Conservation (phyloP, 2,888 invertebrate species). For the Nomada fabriciana region DNA sequence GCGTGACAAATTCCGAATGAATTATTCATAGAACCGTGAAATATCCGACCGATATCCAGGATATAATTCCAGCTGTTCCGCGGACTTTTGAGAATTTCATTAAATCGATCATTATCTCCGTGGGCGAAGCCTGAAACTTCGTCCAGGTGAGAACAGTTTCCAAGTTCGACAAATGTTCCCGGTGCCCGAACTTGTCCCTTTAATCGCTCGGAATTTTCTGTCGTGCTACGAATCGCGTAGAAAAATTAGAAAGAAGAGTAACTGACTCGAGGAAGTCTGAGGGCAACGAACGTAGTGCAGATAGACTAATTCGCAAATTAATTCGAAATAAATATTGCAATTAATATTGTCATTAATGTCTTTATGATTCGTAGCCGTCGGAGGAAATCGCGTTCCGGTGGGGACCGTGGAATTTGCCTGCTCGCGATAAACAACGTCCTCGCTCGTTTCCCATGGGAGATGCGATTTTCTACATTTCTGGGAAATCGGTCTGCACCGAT, state of each 20-base stretch:
- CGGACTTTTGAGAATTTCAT: slow-evolving; percentile 51
- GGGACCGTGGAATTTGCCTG: background rate
- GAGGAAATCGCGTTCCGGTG: background rate
- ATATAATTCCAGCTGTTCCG: slow-evolving; percentile 42
- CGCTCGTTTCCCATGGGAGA: slow-evolving; percentile 8
- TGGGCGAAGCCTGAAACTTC: slow-evolving; percentile 18
- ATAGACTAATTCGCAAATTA: background rate
- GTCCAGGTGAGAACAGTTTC: background rate
- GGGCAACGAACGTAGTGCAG: too few species aligned
- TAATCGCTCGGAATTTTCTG: background rate
- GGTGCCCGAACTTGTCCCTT: background rate
- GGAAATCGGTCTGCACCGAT: background rate
- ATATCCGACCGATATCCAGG: slow-evolving; percentile 51
- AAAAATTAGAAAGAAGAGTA: background rate
- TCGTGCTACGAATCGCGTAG: background rate
- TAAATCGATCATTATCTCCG: slow-evolving; percentile 43
- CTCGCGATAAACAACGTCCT: background rate
- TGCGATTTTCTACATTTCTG: background rate
- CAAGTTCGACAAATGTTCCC: background rate
- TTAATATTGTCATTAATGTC: background rate
- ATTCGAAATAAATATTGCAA: background rate
- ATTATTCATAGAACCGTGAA: slow-evolving; percentile 59
- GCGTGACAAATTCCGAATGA: slow-evolving; percentile 57
- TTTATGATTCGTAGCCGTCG: background rate
- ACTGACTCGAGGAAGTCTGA: background rate